Conservation (phyloP, 2,888 invertebrate species). For the Xestia ashworthii region DNA sequence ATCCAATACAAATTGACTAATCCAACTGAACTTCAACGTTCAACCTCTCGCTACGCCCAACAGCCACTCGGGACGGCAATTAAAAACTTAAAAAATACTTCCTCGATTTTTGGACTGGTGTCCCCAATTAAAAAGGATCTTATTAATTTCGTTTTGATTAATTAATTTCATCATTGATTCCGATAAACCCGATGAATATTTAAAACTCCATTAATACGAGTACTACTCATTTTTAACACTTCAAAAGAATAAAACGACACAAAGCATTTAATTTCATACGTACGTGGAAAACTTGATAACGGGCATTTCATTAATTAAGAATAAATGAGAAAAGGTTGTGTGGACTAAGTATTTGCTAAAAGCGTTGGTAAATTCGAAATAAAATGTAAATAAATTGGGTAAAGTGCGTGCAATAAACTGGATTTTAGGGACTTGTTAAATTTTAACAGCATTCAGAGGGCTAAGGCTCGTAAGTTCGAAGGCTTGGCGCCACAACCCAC, state of each 20-base stretch:
- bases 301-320: conserved; percentile 75
- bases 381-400: conserved; percentile 64
- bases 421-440: conserved; percentile 77
- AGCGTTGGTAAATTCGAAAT: conserved; percentile 49
- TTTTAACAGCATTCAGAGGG: conserved; percentile 76
- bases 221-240: conserved; percentile 61
- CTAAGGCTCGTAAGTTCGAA: conserved; percentile 65
- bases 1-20: conserved; percentile 12
- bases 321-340: conserved; percentile 62
- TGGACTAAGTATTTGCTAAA: conserved; percentile 50
- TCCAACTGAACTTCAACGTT: conserved; percentile 20
- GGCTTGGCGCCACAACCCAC: conserved; percentile 70
- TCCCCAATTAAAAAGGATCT: conserved; percentile 45
- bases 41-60: conserved; percentile 22
- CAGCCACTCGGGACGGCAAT: conserved; percentile 33
- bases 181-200: conserved; percentile 71
- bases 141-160: conserved; percentile 66
- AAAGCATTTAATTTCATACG: conserved; percentile 27
- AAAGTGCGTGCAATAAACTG: conserved; percentile 62
- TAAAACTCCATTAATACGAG: conserved; percentile 71
- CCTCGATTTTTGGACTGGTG: conserved; percentile 24
- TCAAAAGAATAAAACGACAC: conserved; percentile 12
- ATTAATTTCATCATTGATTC: conserved; percentile 68
- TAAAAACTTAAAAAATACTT: conserved; percentile 42
- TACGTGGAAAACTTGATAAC: conserved; percentile 57